These are phyloP conservation scores for Monopis laevigella DNA, from an alignment of 2,888 invertebrate species.

Conservation along the genomic window DNA sequence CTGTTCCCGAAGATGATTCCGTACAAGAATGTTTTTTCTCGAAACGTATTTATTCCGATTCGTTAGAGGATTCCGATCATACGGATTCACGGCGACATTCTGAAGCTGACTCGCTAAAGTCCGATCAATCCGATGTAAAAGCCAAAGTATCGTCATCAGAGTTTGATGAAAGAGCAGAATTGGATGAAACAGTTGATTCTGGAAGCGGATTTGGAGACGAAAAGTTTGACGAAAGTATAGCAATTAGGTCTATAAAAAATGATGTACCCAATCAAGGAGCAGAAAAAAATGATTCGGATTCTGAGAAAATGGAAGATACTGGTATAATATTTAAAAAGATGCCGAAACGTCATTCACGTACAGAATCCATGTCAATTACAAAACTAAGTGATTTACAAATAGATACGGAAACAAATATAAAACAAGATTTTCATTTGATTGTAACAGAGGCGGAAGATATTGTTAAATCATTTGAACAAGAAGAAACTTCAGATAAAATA, in stretches of 20 bases:
- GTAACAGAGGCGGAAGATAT: slow-evolving; percentile 60
- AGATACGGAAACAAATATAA: slow-evolving; percentile 37
- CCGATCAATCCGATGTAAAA: slow-evolving; percentile 58
- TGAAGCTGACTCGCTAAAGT: slow-evolving; percentile 61
- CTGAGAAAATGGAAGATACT: slow-evolving; percentile 28
- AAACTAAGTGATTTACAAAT: slow-evolving; percentile 48
- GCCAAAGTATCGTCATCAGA: slow-evolving; percentile 59
- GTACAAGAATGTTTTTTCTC: slow-evolving; percentile 65
- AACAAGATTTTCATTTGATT: slow-evolving; percentile 55
- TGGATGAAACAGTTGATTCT: slow-evolving; percentile 54
- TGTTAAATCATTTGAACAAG: slow-evolving; percentile 51
- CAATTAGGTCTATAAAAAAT: slow-evolving; percentile 49
- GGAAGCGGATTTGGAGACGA: slow-evolving; percentile 63
- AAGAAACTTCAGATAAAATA: slow-evolving; percentile 58
- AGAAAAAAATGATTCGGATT: slow-evolving; percentile 24
- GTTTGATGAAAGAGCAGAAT: slow-evolving; percentile 60
- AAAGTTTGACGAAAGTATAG: slow-evolving; percentile 58
- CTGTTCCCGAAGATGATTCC: slow-evolving; percentile 64
- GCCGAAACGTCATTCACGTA: slow-evolving; percentile 57
- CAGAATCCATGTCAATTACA: slow-evolving; percentile 54
- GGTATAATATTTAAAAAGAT: slow-evolving; percentile 54
- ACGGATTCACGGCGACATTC: slow-evolving; percentile 60
- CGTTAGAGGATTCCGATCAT: slow-evolving; percentile 60
- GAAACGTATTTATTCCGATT: slow-evolving; percentile 61
- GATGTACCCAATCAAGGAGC: slow-evolving; percentile 24